Conservation (phyloP, 35 echinoderm and acorn worm species). For the Stichopus chloronotus region DNA sequence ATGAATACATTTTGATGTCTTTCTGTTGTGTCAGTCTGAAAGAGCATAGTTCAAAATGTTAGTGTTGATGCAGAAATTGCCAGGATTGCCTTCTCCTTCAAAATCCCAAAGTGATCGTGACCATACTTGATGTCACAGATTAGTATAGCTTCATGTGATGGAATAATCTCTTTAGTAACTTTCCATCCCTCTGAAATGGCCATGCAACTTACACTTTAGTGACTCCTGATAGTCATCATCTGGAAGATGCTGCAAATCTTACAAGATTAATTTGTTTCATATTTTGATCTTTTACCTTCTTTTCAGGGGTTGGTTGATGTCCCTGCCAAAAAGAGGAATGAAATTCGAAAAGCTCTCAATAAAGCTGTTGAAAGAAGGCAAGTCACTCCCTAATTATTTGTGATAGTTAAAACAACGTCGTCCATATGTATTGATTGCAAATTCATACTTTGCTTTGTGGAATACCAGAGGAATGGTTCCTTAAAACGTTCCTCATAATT, state of each 20-base stretch:
- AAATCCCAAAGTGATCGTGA: slow-evolving; percentile 13
- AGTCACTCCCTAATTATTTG: neutral
- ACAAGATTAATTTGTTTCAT: no score
- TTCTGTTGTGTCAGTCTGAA: slow-evolving; percentile 2
- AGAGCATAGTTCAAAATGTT: neutral
- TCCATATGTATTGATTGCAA: neutral
- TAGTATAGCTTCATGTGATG: no score
- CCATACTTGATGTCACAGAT: no score
- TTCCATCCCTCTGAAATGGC: no score
- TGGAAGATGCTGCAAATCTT: no score
- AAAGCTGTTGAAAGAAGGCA: slow-evolving; percentile 92
- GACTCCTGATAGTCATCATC: no score
- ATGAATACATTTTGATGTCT: neutral
- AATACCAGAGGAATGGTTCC: no score
- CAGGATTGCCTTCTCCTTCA: slow-evolving; percentile 34
- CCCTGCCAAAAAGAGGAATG: slow-evolving; percentile 83
- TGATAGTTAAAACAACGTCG: neutral
- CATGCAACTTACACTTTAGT: no score
- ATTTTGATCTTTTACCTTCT: no score
- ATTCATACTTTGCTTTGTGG: neutral
- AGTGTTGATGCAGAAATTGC: neutral
- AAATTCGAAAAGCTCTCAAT: slow-evolving; percentile 75
- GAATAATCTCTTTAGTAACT: no score
- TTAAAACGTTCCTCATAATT: no score
- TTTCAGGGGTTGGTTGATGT: slow-evolving; percentile 81